phyloP scores from a whole-genome alignment of 35 echinoderm and acorn worm species.

The Lytechinus variegatus region DNA sequence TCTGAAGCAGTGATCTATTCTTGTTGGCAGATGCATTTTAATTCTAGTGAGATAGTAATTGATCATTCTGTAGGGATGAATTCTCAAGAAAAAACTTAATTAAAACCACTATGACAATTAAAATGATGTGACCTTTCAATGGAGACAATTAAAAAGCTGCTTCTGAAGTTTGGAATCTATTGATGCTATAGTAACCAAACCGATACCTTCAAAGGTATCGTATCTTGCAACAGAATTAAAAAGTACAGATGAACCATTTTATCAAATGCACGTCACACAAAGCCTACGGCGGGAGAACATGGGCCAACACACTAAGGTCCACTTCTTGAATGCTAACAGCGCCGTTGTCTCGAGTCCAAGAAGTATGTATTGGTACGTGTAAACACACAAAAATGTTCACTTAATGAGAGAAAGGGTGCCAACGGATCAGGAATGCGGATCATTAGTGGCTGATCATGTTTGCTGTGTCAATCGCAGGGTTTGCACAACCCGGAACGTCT shows the following conservation, averaged over 20 bases:
- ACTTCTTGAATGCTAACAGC: not conserved
- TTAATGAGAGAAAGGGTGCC: not conserved
- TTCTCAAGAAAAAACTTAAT: too few relatives aligned
- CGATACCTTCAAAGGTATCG: not conserved
- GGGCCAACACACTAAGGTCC: not conserved
- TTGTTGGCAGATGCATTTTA: too few relatives aligned
- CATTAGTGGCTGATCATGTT: not conserved
- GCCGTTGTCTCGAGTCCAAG: not conserved
- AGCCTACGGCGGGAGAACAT: not conserved
- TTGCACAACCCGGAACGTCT: not conserved
- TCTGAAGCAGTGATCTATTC: too few relatives aligned
- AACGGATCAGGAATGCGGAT: not conserved
- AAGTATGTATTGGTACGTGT: not conserved
- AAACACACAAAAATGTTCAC: conserved; percentile 1
- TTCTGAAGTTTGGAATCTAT: too few relatives aligned
- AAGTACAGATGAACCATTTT: not conserved
- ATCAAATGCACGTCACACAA: not conserved
- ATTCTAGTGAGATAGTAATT: too few relatives aligned
- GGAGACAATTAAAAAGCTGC: too few relatives aligned
- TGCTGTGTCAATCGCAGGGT: not conserved
- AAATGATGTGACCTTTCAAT: too few relatives aligned
- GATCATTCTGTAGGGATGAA: too few relatives aligned
- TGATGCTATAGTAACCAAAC: not conserved
- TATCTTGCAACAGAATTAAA: not conserved
- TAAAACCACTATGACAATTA: too few relatives aligned